phyloP scores from a whole-genome alignment of 2,888 invertebrate species.

The Aphodius sticticus region DNA sequence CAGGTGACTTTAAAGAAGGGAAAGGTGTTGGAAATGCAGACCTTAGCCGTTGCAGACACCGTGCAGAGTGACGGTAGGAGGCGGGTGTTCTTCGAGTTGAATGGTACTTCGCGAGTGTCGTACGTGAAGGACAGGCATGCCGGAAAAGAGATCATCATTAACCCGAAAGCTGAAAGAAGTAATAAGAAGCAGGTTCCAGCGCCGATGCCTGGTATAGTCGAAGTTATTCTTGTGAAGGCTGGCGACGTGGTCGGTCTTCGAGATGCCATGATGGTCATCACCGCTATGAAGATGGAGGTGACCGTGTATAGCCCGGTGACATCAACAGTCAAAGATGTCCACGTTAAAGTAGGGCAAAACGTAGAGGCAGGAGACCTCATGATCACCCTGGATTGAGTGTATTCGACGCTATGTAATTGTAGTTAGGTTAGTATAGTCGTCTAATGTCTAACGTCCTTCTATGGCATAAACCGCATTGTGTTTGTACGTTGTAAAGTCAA shows the following conservation, averaged over 20 bases:
- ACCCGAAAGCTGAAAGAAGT: slow-evolving; percentile 15
- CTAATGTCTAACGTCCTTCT: neutral
- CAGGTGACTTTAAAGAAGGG: neutral
- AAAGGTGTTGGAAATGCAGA: slow-evolving; percentile 6
- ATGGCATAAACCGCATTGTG: neutral
- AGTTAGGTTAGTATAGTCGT: neutral
- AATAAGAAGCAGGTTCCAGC: slow-evolving; percentile 16
- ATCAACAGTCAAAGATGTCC: neutral
- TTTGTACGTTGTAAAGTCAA: neutral
- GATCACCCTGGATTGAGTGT: slow-evolving; percentile 12
- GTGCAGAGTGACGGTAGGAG: slow-evolving; percentile 7
- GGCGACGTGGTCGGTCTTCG: slow-evolving; percentile 12
- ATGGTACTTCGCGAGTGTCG: slow-evolving; percentile 7
- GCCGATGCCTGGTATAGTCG: slow-evolving; percentile 4
- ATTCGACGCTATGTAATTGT: neutral
- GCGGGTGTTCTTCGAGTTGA: slow-evolving; percentile 5
- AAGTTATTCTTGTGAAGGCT: neutral
- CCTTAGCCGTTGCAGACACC: neutral
- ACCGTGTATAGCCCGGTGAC: slow-evolving; percentile 10
- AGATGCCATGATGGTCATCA: neutral
- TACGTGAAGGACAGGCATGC: slow-evolving; percentile 7
- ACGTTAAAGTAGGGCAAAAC: slow-evolving; percentile 7
- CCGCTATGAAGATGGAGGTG: slow-evolving; percentile 20
- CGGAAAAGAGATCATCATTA: neutral
- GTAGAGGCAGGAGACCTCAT: slow-evolving; percentile 15